Conservation (phyloP, 2,113 vertebrate species). For the Prunella himalayana region DNA sequence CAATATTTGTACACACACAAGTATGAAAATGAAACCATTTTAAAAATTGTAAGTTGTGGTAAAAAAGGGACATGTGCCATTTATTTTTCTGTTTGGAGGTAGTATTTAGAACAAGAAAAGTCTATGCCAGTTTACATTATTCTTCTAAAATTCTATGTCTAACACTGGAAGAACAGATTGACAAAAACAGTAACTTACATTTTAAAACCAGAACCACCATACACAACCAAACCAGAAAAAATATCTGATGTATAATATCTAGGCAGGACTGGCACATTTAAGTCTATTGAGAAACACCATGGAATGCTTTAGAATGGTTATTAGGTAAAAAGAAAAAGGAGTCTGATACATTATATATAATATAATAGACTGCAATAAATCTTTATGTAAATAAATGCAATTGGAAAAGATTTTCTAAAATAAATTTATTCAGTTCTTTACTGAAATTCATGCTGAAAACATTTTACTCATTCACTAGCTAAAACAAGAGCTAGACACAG, state of each 20-base stretch:
- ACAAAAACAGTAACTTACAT: not conserved
- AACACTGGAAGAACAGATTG: not conserved
- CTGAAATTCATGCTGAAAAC: not conserved
- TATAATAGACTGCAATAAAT: not conserved
- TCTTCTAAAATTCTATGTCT: not conserved
- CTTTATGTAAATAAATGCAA: not conserved
- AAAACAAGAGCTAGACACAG: not conserved
- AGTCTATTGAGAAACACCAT: not conserved
- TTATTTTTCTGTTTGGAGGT: not conserved
- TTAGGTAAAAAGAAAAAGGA: not conserved
- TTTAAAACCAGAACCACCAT: not conserved
- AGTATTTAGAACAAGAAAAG: not conserved
- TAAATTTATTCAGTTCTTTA: not conserved
- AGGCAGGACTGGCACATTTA: not conserved
- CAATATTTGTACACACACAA: not conserved
- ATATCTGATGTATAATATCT: not conserved
- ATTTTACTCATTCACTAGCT: not conserved
- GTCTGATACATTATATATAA: not conserved
- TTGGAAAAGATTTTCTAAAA: not conserved
- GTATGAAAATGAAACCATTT: not conserved
- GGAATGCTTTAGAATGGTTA: not conserved
- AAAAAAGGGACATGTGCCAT: not conserved
- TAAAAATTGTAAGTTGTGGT: not conserved
- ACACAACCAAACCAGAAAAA: not conserved
- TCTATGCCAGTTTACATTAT: not conserved